phyloP scores from a whole-genome alignment of 64 coral and sea anemone species.

The Hydrozoanthus tunicans region DNA sequence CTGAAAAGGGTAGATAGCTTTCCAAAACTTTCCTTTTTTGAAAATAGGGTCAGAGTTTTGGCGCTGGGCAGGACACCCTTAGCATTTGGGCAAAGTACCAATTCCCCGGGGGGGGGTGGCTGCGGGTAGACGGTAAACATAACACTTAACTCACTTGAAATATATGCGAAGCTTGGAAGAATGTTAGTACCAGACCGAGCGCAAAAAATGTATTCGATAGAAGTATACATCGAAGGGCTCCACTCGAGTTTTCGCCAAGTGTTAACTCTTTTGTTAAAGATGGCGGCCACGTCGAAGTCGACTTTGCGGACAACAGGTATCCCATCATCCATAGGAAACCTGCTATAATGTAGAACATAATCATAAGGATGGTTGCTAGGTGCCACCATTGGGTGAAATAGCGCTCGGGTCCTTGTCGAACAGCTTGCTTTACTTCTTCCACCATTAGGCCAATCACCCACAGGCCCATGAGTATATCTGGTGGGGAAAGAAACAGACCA shows the following conservation, averaged over 20 bases:
- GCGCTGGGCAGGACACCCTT: too few relatives aligned
- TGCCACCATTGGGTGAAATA: conserved; percentile 78
- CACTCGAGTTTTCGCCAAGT: not conserved
- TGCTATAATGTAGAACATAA: conserved; percentile 55
- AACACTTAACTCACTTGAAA: conserved; percentile 43
- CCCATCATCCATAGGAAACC: conserved; percentile 67
- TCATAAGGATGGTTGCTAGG: conserved; percentile 55
- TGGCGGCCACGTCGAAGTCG: not conserved
- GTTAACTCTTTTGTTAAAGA: not conserved
- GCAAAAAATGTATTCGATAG: conserved; percentile 29
- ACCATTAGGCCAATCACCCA: conserved; percentile 74
- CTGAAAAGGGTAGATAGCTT: too few relatives aligned
- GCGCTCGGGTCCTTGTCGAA: conserved; percentile 51
- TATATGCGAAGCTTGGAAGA: conserved; percentile 33
- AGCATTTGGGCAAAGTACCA: too few relatives aligned
- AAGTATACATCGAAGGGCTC: conserved; percentile 25
- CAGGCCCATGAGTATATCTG: conserved; percentile 68
- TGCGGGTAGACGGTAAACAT: not conserved
- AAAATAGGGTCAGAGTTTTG: too few relatives aligned
- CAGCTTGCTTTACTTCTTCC: conserved; percentile 74
- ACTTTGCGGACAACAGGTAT: not conserved
- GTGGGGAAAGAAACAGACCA: not conserved
- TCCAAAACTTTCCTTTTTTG: too few relatives aligned
- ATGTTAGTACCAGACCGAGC: conserved; percentile 9
- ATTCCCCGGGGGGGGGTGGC: too few relatives aligned